Percentiles rank a stretch among this genome's conserved stretches.
Evolutionary conservation across 2,888 invertebrate species (phyloP).

Genomic region (Tigriopus californicus): DNA sequence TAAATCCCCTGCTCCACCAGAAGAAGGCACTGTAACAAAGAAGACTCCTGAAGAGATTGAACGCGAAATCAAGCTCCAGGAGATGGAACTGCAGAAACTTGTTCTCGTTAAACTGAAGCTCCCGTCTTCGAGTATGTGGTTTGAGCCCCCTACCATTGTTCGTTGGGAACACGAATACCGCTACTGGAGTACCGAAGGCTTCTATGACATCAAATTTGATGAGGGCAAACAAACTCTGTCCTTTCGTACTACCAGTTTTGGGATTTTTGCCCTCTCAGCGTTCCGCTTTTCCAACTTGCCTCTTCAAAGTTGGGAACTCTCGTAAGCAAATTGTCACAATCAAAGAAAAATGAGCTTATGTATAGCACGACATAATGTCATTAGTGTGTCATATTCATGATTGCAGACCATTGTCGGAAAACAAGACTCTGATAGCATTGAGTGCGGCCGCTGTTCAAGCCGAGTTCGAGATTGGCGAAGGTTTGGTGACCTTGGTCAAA

Average conservation of each 20-base stretch:
- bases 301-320: constrained; percentile 63
- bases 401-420: constrained; percentile 1
- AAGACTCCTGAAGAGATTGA: constrained; percentile 22
- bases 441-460: constrained; percentile 14
- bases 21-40: constrained; percentile 19
- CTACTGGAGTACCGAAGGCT: constrained; percentile 49
- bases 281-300: constrained; percentile 59
- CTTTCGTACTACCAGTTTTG: constrained; percentile 51
- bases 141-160: constrained; percentile 49
- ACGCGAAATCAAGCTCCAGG: constrained; percentile 28
- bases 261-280: constrained; percentile 51
- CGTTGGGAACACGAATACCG: constrained; percentile 42
- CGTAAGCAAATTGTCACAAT: too few species aligned
- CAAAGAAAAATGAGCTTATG: too few species aligned
- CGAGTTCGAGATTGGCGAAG: constrained; percentile 8
- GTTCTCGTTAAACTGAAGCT: constrained; percentile 49
- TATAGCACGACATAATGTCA: too few species aligned
- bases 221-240: constrained; percentile 47
- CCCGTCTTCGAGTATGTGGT: constrained; percentile 48
- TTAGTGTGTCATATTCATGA: neutral
- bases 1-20: constrained; percentile 21
- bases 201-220: constrained; percentile 60
- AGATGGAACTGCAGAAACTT: constrained; percentile 51
- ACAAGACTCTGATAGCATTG: constrained; percentile 2
- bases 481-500: constrained; percentile 8